Conservation (phyloP, 1,140 invertebrate genomes). For the Papilio machaon region DNA sequence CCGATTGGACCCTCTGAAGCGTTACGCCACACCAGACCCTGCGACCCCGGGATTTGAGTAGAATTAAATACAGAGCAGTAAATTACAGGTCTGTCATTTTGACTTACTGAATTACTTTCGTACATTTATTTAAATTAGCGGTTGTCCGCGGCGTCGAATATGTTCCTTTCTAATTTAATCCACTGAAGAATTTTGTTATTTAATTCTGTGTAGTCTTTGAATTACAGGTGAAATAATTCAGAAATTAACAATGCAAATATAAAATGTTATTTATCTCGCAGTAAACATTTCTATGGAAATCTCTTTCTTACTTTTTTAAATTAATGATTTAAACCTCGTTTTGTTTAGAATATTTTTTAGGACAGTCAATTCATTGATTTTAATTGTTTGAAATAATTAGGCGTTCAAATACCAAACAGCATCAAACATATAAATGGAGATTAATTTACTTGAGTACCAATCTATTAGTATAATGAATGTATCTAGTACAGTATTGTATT, state of each 20-base stretch:
- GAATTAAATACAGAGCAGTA: background rate
- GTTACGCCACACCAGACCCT: background rate
- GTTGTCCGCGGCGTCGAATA: background rate
- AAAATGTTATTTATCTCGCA: too few species aligned
- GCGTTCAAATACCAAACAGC: background rate
- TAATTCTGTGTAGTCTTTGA: background rate
- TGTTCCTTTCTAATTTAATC: background rate
- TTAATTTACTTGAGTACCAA: conserved; percentile 5
- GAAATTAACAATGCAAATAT: too few species aligned
- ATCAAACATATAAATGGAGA: background rate
- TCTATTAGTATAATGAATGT: background rate
- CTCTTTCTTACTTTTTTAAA: too few species aligned
- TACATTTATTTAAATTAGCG: background rate
- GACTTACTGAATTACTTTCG: background rate
- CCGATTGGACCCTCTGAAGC: background rate
- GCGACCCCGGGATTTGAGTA: background rate
- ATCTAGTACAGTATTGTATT: too few species aligned
- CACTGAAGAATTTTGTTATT: background rate
- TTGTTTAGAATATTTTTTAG: background rate
- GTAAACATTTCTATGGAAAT: too few species aligned
- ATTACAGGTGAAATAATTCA: too few species aligned
- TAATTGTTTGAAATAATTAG: background rate
- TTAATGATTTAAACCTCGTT: too few species aligned
- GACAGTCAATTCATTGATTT: background rate
- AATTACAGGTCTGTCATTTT: conserved; percentile 9